Conservation (phyloP, 2,113 vertebrate species). For the Corvus cornix region DNA sequence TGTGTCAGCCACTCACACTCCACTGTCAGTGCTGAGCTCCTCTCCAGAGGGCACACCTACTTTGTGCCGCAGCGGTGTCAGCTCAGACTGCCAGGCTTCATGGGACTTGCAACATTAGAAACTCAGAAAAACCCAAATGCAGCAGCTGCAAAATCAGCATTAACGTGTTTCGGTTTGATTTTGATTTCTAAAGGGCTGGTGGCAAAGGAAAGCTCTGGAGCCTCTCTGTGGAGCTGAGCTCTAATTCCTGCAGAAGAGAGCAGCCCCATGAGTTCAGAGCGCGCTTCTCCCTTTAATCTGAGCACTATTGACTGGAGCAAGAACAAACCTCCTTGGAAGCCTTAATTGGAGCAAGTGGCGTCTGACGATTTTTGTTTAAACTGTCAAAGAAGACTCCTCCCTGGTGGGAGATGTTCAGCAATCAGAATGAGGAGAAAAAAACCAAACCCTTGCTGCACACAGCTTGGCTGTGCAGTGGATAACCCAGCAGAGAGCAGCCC, state of each 20-base stretch:
- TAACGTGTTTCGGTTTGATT: neutral
- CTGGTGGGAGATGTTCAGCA: slow-evolving; percentile 15
- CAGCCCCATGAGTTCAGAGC: neutral
- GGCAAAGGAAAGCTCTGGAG: slow-evolving; percentile 12
- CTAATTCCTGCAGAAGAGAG: neutral
- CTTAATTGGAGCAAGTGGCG: slow-evolving; percentile 38
- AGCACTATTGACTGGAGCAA: neutral
- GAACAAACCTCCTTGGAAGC: slow-evolving; percentile 17
- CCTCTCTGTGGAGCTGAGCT: neutral
- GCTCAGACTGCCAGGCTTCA: neutral
- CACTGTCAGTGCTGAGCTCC: neutral
- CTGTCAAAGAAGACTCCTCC: slow-evolving; percentile 1
- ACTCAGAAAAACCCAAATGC: neutral
- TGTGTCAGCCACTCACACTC: neutral
- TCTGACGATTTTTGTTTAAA: slow-evolving; percentile 46
- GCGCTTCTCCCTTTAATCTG: neutral
- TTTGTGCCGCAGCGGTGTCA: neutral
- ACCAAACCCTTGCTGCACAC: neutral
- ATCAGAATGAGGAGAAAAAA: neutral
- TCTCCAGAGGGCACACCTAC: neutral
- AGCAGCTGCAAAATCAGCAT: neutral
- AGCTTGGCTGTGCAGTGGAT: neutral
- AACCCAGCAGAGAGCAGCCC: neutral
- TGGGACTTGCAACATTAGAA: neutral
- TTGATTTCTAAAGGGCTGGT: neutral